phyloP scores from a whole-genome alignment of 37 sponge, comb jelly and placozoan genomes.

The Chondrosia reniformis region DNA sequence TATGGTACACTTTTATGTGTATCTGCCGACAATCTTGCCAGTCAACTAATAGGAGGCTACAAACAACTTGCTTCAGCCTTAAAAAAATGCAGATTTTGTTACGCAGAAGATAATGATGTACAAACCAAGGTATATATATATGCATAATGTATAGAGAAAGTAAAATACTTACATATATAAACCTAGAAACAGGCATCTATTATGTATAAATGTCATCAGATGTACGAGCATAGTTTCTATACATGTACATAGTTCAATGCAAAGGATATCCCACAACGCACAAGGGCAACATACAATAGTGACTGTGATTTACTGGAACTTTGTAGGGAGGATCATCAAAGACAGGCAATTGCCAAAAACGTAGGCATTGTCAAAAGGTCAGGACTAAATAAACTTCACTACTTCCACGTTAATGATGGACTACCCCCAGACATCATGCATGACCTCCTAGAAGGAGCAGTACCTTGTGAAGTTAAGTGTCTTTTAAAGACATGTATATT shows the following conservation, averaged over 20 bases:
- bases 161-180: neutral
- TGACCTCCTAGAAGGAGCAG: conserved; percentile 61
- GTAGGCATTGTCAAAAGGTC: conserved; percentile 39
- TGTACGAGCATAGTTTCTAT: neutral
- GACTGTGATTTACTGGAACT: neutral
- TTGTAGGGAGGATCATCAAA: neutral
- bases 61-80: conserved; percentile 23
- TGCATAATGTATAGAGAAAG: neutral
- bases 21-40: conserved; percentile 34
- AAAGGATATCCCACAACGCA: neutral
- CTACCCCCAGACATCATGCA: conserved; percentile 69
- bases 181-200: neutral
- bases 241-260: neutral
- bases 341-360: conserved; percentile 1
- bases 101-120: conserved; percentile 8
- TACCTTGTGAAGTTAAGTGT: conserved; percentile 24
- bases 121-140: conserved; percentile 29
- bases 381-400: conserved; percentile 41
- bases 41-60: conserved; percentile 28
- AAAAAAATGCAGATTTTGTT: conserved; percentile 23
- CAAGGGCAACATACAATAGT: neutral
- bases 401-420: conserved; percentile 58
- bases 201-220: neutral
- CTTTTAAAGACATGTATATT: neutral
- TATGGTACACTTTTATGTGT: conserved; percentile 19